Conservation (phyloP, 2,113 vertebrate genomes). For the Ahaetulla prasina region DNA sequence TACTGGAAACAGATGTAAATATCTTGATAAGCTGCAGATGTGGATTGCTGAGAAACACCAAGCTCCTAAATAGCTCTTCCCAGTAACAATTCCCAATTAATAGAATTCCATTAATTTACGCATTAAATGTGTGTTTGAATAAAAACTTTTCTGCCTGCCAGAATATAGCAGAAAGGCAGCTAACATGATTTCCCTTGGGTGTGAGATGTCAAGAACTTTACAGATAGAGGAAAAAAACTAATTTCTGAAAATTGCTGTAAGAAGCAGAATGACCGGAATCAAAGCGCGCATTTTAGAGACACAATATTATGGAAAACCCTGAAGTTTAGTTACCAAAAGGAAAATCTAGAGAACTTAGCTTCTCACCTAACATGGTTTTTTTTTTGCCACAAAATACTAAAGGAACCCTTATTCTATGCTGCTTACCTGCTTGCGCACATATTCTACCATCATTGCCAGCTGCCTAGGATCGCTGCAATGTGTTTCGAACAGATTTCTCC, state of each 20-base stretch:
- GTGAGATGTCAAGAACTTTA: background rate
- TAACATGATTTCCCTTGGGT: background rate
- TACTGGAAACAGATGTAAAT: background rate
- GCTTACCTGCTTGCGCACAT: conserved; percentile 94
- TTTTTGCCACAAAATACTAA: fast-evolving
- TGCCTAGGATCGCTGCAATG: conserved; percentile 88
- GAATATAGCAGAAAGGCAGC: background rate
- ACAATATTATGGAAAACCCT: background rate
- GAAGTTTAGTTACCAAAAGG: background rate
- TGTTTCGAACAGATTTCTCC: conserved; percentile 90
- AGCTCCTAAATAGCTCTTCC: background rate
- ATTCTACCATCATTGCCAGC: conserved; percentile 91
- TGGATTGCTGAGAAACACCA: background rate
- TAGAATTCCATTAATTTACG: background rate
- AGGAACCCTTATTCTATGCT: fast-evolving
- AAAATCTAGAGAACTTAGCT: background rate
- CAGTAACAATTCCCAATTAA: background rate
- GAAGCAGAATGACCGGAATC: background rate
- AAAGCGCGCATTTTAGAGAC: background rate
- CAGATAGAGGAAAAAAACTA: background rate
- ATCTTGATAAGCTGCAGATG: background rate
- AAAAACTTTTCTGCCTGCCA: background rate
- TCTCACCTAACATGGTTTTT: background rate
- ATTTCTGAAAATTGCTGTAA: background rate
- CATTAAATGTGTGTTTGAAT: background rate